Conservation (phyloP, 2,113 vertebrate species). For the Xenus cinereus region DNA sequence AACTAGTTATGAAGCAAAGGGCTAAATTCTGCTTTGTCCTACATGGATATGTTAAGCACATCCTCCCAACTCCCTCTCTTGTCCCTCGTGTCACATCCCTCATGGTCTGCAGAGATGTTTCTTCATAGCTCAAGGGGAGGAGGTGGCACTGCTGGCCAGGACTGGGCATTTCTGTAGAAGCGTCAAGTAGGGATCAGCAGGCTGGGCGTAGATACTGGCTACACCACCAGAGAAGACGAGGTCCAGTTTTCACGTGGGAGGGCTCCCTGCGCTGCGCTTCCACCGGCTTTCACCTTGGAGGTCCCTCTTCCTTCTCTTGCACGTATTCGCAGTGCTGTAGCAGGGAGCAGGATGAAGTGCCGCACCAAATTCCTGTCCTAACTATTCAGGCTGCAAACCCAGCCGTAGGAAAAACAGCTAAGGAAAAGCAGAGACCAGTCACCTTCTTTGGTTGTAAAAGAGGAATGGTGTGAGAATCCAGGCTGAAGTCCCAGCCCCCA, state of each 20-base stretch:
- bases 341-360: not conserved
- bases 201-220: not conserved
- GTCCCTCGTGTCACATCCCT: not conserved
- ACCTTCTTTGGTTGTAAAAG: slow-evolving; percentile 58
- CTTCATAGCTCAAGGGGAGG: not conserved
- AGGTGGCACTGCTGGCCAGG: not conserved
- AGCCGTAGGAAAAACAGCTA: slow-evolving; percentile 42
- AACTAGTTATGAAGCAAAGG: not conserved
- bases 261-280: not conserved
- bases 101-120: not conserved
- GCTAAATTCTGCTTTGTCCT: not conserved
- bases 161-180: not conserved
- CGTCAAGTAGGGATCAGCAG: not conserved
- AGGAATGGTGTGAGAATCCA: slow-evolving; percentile 62
- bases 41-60: not conserved
- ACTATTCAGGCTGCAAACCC: not conserved
- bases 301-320: not conserved
- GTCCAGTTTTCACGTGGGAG: not conserved
- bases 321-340: not conserved
- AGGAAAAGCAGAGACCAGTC: slow-evolving; percentile 62
- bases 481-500: not conserved
- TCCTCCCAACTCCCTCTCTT: not conserved
- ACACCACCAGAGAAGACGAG: fast-evolving
- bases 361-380: not conserved
- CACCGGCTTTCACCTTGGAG: not conserved